phyloP scores from a whole-genome alignment of 1,140 invertebrate genomes.

The Ostrea denselamellosa region DNA sequence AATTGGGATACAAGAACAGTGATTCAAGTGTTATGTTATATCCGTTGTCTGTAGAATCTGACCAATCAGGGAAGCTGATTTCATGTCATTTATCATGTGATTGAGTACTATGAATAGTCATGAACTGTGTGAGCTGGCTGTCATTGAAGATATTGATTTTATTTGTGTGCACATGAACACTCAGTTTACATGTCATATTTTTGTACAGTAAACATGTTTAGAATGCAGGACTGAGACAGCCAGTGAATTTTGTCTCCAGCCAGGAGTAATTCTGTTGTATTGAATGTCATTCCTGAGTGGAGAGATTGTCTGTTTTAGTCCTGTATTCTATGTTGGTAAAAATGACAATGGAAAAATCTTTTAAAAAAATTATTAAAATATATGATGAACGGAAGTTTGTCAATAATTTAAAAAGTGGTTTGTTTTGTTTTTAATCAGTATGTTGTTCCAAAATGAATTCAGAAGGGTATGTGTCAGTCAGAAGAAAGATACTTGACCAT shows the following conservation, averaged over 20 bases:
- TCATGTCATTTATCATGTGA: constrained; percentile 55
- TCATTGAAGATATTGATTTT: constrained; percentile 61
- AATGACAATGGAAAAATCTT: constrained; percentile 34
- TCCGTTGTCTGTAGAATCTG: constrained; percentile 42
- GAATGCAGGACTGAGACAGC: constrained; percentile 49
- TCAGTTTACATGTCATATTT: constrained; percentile 68
- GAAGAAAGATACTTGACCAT: no score
- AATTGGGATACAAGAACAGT: constrained; percentile 5
- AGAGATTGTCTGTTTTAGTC: constrained; percentile 3
- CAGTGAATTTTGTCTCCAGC: not conserved
- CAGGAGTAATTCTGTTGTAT: not conserved
- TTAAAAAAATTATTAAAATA: constrained; percentile 36
- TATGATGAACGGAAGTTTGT: constrained; percentile 30
- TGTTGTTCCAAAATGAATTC: not conserved
- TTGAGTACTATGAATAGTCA: constrained; percentile 42
- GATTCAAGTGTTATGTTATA: constrained; percentile 36
- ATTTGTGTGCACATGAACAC: constrained; percentile 61
- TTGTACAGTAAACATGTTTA: constrained; percentile 60
- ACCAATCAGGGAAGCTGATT: constrained; percentile 57
- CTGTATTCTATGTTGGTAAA: constrained; percentile 36
- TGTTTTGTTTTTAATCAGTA: not conserved
- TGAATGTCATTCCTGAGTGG: not conserved
- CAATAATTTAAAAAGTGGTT: not conserved
- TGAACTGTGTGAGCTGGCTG: constrained; percentile 47
- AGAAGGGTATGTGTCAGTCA: no score